Base-by-base conservation (phyloP, 2,113 vertebrate species). In the Thunnus thynnus region DNA sequence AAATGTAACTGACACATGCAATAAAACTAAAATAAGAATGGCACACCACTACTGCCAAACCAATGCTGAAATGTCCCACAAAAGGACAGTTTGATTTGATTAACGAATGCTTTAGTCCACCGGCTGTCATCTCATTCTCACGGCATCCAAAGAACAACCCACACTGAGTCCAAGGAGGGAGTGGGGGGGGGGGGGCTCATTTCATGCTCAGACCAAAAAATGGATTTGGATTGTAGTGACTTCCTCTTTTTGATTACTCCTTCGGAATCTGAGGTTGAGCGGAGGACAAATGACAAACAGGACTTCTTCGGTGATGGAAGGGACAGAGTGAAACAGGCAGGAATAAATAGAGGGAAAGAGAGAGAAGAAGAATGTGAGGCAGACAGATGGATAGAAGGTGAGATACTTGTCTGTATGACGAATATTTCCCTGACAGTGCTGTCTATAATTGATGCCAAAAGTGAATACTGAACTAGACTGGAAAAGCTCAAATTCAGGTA, bases 41-140 rank as follows among this genome's bases (percentile, higher is more conserved):
- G 4, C 27, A 61, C 20, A 51, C 50, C 44, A 3, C 7, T 12
- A 25, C n/a, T 2, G 10, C 22, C 22, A 65, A 70, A 78, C 62
- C 50, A 46, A 54, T 57, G 17, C 13, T 12, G 30, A 74, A 44
- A 82, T 36, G 14, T n/a, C 36, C 25, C 11, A 41, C 7, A 32
- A 62, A 71, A 68, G 55, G 27, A 55, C 32, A 64, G 32, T 82
- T 68, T 69, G 51, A 76, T 77, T 82, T 55, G 22, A 78, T 74
- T 52, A 74, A 6, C 14, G 16, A 71, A 47, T 48, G 17, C 22
- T 72, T 36, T 2, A 9, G 36, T 41, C 36, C 9, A 41, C 71
- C 55, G 9, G 14, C 67, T 76, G 69, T 84, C 73, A 83, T 72
- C 63, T 73, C 36, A 27, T 36, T 76, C 32, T 76, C 57, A 67